Base-by-base conservation (phyloP, 2,797 vertebrate genomes). In the Aldrovandia affinis region DNA sequence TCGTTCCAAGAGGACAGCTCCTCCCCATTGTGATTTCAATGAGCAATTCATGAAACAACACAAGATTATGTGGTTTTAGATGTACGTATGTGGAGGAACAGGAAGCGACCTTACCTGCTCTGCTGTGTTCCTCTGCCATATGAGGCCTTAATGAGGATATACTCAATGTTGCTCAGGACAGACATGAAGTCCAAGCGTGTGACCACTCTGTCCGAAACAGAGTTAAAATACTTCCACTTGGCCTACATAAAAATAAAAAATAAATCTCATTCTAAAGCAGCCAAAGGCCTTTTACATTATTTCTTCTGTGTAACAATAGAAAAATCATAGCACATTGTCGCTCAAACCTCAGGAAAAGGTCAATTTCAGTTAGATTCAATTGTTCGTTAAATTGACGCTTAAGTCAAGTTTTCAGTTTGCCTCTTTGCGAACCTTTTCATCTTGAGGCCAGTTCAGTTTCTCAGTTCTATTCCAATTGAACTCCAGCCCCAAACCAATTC, bases 221-320 rank as follows among this genome's bases (percentile, higher is more conserved):
- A 97, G 88, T 99, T 99, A 87, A 97, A 98, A 85, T 99, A 98
- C 81, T 95, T 97, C 98, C 98, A 99, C 59, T 92, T 92, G 90
- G 95, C 93, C 98, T 99, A n/a, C n/a, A 93, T 18, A 63, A 22
- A 85, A 89, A 52, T n/a, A 73, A 83, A 22, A 28, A 30, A 55
- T n/a, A n/a, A n/a, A n/a, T 52, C 12, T 52, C 12, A 52, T 52
- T 52, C 50, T 52, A 52, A 4, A 52, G 4, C 50, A 4, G 50
- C 50, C 50, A 4, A 52, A 52, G 50, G 50, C 50, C 50, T n/a
- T n/a, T n/a, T n/a, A n/a, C n/a, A n/a, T n/a, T n/a, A n/a, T n/a
- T n/a, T n/a, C n/a, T n/a, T n/a, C n/a, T n/a, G 12, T 52, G 50
- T 52, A 52, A 52, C 50, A 52, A 52, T 52, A 4, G 50, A 52